Conservation (phyloP, 2,888 invertebrate species). For the Chrysotoxum bicinctum region DNA sequence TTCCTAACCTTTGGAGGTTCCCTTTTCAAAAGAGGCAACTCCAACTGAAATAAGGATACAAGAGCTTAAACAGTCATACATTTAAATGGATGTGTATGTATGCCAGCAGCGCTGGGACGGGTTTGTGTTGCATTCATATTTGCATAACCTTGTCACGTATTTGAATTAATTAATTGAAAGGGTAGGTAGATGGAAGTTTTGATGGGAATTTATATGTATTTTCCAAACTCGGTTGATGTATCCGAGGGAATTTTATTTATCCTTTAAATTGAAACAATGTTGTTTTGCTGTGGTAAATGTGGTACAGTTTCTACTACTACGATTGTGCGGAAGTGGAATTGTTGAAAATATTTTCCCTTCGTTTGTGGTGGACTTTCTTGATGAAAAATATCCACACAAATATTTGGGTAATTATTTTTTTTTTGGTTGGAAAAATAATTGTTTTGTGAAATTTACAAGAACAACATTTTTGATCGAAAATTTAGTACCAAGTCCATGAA, state of each 20-base stretch:
- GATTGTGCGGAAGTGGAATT: too few relatives aligned
- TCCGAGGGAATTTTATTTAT: conserved; percentile 11
- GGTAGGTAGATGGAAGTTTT: conserved; percentile 34
- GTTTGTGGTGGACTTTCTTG: too few relatives aligned
- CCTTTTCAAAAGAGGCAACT: conserved; percentile 8
- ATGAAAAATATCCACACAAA: too few relatives aligned
- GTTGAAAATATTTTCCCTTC: too few relatives aligned
- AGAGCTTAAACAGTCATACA: background rate
- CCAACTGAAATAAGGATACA: conserved; percentile 21
- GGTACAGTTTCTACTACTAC: background rate
- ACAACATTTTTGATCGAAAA: too few relatives aligned
- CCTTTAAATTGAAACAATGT: conserved; percentile 33
- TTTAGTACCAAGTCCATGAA: too few relatives aligned
- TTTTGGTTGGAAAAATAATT: too few relatives aligned
- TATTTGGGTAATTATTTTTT: too few relatives aligned
- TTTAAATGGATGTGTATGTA: background rate
- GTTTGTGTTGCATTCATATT: conserved; percentile 60
- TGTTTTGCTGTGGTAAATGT: background rate
- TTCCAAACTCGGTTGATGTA: background rate
- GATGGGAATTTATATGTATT: background rate
- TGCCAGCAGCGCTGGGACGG: conserved; percentile 11
- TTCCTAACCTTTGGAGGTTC: background rate
- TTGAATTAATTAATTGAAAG: conserved; percentile 73
- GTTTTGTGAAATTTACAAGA: too few relatives aligned
- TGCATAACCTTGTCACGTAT: conserved; percentile 74